Conservation (phyloP, 2,888 invertebrate genomes). For the Palloptera scutellata region DNA sequence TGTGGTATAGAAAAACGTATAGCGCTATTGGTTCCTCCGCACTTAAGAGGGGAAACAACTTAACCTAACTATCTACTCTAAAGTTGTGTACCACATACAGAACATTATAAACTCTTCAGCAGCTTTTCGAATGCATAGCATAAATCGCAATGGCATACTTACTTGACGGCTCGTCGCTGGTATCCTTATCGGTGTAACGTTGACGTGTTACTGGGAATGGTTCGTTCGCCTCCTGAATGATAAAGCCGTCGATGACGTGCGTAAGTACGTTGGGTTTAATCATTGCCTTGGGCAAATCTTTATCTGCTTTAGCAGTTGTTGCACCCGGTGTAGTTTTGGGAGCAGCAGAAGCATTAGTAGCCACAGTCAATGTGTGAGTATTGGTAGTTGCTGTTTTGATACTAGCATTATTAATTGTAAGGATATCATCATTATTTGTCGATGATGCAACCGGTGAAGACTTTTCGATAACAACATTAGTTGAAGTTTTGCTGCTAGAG, state of each 20-base stretch:
- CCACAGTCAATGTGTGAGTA: constrained; percentile 16
- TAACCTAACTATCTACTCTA: no score
- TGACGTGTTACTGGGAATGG: constrained; percentile 82
- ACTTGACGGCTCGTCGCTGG: constrained; percentile 80
- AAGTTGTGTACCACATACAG: no score
- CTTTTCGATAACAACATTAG: constrained; percentile 13
- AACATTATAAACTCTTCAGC: no score
- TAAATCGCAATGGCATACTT: constrained; percentile 40
- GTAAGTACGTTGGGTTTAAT: constrained; percentile 95
- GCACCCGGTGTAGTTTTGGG: constrained; percentile 55
- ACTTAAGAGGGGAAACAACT: no score
- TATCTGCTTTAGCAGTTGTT: constrained; percentile 55
- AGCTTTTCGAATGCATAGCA: no score
- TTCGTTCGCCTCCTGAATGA: constrained; percentile 93
- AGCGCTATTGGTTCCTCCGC: no score
- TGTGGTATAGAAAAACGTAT: no score
- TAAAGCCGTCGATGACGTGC: constrained; percentile 95
- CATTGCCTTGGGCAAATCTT: constrained; percentile 82
- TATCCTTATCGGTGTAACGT: constrained; percentile 70
- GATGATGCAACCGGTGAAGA: constrained; percentile 20
- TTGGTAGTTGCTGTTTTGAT: constrained; percentile 30
- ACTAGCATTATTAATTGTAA: constrained; percentile 4
- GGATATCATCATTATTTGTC: constrained; percentile 21
- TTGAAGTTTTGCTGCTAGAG: constrained; percentile 8
- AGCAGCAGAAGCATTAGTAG: constrained; percentile 12